Evolutionary conservation across 2,888 invertebrate genomes (phyloP).

Genomic region (Augiades crinisus): DNA sequence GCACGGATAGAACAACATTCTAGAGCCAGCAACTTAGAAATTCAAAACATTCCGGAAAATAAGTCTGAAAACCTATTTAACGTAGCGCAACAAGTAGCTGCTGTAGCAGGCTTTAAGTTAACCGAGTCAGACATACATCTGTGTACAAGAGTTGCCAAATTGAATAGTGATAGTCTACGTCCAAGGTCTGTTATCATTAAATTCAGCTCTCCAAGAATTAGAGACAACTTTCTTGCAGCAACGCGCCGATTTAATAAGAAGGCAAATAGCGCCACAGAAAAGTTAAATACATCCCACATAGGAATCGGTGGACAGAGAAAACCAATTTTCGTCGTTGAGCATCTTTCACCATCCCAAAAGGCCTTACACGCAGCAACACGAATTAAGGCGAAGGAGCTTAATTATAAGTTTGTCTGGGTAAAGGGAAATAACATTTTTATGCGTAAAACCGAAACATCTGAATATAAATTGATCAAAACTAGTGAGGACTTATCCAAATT

Average conservation of each 20-base stretch:
- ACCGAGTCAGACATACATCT: constrained; percentile 30
- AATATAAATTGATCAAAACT: constrained; percentile 6
- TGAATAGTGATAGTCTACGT: constrained; percentile 23
- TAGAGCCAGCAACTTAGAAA: constrained; percentile 30
- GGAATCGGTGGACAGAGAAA: constrained; percentile 20
- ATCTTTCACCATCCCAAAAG: constrained; percentile 29
- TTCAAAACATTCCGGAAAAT: constrained; percentile 32
- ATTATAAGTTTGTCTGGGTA: constrained; percentile 9
- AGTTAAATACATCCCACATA: constrained; percentile 29
- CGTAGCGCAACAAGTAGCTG: constrained; percentile 27
- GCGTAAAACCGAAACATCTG: constrained; percentile 10
- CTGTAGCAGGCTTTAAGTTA: constrained; percentile 24
- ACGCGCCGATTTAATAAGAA: constrained; percentile 7
- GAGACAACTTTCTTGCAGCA: constrained; percentile 13
- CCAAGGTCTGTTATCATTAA: constrained; percentile 26
- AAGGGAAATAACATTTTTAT: constrained; percentile 4
- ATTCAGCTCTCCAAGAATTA: constrained; percentile 17
- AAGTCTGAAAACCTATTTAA: constrained; percentile 31
- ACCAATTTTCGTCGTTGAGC: constrained; percentile 27
- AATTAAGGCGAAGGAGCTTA: constrained; percentile 2
- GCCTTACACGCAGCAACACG: constrained; percentile 23
- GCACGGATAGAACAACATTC: constrained; percentile 32
- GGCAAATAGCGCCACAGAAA: constrained; percentile 5
- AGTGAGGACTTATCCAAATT: neutral
- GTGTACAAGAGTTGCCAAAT: constrained; percentile 29